These are phyloP conservation scores for Malacoraja senta DNA, from an alignment of 2,797 vertebrate species.

Conservation along the genomic window DNA sequence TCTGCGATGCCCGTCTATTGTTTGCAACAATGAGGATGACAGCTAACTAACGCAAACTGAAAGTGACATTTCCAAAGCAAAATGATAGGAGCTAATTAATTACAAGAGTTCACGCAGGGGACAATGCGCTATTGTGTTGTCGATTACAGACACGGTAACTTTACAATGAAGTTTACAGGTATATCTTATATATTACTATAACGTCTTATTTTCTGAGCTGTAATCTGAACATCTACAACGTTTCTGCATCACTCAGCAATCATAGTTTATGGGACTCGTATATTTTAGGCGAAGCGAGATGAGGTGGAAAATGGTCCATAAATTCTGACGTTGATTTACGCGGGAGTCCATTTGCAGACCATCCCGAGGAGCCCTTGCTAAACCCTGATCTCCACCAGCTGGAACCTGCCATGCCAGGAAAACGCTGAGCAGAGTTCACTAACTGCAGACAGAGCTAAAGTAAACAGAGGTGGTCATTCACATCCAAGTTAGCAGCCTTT, in stretches of 20 bases:
- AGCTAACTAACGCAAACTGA: neutral
- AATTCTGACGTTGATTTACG: conserved; percentile 50
- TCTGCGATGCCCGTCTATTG: neutral
- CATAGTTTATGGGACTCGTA: conserved; percentile 50
- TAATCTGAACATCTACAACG: conserved; percentile 42
- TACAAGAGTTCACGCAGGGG: conserved; percentile 24
- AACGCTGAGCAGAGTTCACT: conserved; percentile 81
- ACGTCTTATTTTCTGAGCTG: neutral
- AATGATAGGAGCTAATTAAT: conserved; percentile 24
- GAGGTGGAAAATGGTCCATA: conserved; percentile 51
- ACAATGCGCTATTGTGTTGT: conserved; percentile 33
- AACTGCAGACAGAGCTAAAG: conserved; percentile 98
- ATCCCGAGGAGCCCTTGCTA: conserved; percentile 38
- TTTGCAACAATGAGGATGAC: neutral
- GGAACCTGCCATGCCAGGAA: conserved; percentile 63
- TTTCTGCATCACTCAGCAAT: conserved; percentile 49
- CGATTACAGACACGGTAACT: neutral
- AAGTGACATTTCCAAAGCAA: conserved; percentile 19
- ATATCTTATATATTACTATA: neutral
- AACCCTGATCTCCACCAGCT: conserved; percentile 93
- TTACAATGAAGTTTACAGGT: conserved; percentile 16
- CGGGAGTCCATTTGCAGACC: conserved; percentile 46
- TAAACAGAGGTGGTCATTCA: conserved; percentile 96
- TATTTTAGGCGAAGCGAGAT: conserved; percentile 45
- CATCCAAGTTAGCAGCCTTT: conserved; percentile 92